A percentile compares a stretch with the other conserved stretches of the same genome.
Evolutionary conservation across 2,113 vertebrate genomes (phyloP).

Genomic region (Ascaphus truei): DNA sequence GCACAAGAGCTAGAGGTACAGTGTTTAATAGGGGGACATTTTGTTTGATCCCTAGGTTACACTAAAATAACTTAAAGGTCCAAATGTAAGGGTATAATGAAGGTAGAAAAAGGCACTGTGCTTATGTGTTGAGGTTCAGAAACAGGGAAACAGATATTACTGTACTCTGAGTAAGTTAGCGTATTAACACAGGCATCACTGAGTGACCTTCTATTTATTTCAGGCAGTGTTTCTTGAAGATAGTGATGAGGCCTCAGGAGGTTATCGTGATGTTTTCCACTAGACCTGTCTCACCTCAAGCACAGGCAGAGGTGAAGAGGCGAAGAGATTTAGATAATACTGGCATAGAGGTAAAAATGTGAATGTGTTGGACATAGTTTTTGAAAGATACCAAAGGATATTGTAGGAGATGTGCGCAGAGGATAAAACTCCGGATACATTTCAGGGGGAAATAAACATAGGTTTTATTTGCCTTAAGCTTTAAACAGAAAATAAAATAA

Average conservation of each 20-base stretch:
- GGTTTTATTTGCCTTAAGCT: too few relatives aligned
- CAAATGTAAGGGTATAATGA: too few relatives aligned
- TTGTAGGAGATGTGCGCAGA: neutral
- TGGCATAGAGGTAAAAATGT: slow-evolving; percentile 6
- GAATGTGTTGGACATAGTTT: slow-evolving; percentile 14
- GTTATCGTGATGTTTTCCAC: slow-evolving; percentile 22
- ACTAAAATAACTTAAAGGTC: too few relatives aligned
- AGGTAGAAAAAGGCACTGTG: too few relatives aligned
- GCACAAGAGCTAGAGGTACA: too few relatives aligned
- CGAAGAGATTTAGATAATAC: slow-evolving; percentile 31
- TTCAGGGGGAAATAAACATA: too few relatives aligned
- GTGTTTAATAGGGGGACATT: too few relatives aligned
- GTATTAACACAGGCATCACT: slow-evolving; percentile 2
- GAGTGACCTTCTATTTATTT: slow-evolving; percentile 27
- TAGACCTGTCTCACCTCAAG: slow-evolving; percentile 33
- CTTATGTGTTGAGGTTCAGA: too few relatives aligned
- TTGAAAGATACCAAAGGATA: neutral
- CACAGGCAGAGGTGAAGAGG: slow-evolving; percentile 28
- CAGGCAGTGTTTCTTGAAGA: slow-evolving; percentile 25
- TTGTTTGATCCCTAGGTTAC: too few relatives aligned
- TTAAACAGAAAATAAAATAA: too few relatives aligned
- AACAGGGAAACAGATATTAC: too few relatives aligned
- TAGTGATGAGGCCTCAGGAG: slow-evolving; percentile 19
- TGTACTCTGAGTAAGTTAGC: neutral
- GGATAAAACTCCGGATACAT: too few relatives aligned